phyloP scores from a whole-genome alignment of 2,113 vertebrate species.

The Epinephelus lanceolatus region DNA sequence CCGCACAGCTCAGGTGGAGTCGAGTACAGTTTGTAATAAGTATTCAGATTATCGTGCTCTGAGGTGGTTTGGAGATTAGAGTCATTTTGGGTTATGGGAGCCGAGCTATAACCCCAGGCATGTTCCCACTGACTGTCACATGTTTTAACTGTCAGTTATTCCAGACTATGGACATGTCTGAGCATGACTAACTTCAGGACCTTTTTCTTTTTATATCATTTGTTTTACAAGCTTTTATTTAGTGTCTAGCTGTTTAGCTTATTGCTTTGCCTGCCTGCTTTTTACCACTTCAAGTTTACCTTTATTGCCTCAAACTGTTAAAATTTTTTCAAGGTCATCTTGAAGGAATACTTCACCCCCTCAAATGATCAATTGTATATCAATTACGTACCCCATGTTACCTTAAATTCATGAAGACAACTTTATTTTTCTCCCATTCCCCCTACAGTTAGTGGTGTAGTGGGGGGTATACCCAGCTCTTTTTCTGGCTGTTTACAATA shows the following conservation, averaged over 20 bases:
- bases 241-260: neutral
- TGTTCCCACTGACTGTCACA: constrained; percentile 26
- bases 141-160: neutral
- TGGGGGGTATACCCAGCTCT: too few species aligned
- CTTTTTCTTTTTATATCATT: neutral
- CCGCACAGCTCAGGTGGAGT: neutral
- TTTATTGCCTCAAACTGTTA: neutral
- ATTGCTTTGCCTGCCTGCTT: neutral
- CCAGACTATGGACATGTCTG: constrained; percentile 1
- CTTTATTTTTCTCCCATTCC: too few species aligned
- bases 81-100: neutral
- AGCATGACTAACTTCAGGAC: neutral
- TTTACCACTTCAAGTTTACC: neutral
- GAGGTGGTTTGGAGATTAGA: neutral
- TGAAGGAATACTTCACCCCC: too few species aligned
- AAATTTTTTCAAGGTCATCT: neutral
- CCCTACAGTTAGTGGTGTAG: too few species aligned
- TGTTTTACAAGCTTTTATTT: constrained; percentile 6
- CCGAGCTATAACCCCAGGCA: neutral
- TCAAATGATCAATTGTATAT: too few species aligned
- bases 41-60: neutral
- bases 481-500: too few species aligned
- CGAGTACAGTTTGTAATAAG: neutral
- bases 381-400: too few species aligned
- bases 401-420: too few species aligned